phyloP scores from a whole-genome alignment of 2,797 vertebrate genomes.

The Lepus townsendii region DNA sequence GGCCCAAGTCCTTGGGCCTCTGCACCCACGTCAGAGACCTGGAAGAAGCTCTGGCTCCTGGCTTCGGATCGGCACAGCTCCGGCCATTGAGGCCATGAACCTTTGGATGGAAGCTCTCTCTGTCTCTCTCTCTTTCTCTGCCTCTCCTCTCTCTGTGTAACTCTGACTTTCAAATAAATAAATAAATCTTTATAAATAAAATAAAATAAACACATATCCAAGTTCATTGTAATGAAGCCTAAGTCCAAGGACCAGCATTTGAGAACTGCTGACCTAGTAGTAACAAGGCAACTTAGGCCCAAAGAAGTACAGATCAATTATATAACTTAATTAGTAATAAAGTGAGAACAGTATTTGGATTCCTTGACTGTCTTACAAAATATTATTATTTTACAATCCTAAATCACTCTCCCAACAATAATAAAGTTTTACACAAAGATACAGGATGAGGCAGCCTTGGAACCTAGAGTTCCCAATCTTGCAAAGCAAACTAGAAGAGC shows the following conservation, averaged over 20 bases:
- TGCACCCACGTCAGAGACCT: too few relatives aligned
- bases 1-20: too few relatives aligned
- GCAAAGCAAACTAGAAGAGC: neutral
- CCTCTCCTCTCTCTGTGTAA: too few relatives aligned
- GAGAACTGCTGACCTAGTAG: neutral
- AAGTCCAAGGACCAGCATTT: neutral
- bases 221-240: neutral
- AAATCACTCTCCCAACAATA: neutral
- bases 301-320: neutral
- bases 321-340: conserved; percentile 9
- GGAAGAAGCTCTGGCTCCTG: too few relatives aligned
- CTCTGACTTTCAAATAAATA: too few relatives aligned
- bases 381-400: neutral
- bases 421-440: neutral
- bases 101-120: too few relatives aligned
- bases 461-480: neutral
- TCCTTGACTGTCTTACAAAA: neutral
- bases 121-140: too few relatives aligned
- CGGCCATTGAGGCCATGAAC: too few relatives aligned
- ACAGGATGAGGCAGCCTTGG: neutral
- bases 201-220: too few relatives aligned
- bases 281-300: neutral
- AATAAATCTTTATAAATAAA: too few relatives aligned
- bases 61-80: too few relatives aligned
- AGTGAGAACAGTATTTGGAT: neutral